Base-by-base conservation (phyloP, 2,113 vertebrate species). In the Numida meleagris region DNA sequence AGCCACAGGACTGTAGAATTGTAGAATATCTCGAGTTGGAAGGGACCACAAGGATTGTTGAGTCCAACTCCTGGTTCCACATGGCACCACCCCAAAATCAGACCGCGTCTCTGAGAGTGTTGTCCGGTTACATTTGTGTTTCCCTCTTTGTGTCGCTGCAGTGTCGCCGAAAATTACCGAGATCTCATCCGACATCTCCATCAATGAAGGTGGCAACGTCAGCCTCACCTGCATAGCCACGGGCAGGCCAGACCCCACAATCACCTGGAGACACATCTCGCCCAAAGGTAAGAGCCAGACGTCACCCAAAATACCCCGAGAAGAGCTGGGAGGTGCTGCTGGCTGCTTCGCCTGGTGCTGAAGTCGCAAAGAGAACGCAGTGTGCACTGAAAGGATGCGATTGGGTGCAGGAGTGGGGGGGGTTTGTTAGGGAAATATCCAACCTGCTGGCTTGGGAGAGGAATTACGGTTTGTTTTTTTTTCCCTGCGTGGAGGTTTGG, bases 131-230 rank as follows among this genome's bases (percentile, higher is more conserved):
- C n/a, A 63, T 61, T 90, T 74, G 90, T 62, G 90, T 57, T 51
- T 82, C 65, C 34, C 38, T 51, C 62, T 94, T 84, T 95, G 81
- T 96, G 13, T 97, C 90, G n/a, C 95, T 96, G 61, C 97, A 99
- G 99, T 99, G 86, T 99, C 99, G 81, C 99, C 99, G 27, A 98
- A 98, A 98, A 99, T 99, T 97, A 98, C 95, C 11, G 98, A 99
- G 96, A 99, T 99, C 96, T 99, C 99, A 81, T 97, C 98, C 48
- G 98, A 99, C 95, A 95, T 99, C 95, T 98, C 99, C 51, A 99
- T 99, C 95, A 99, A 99, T 0, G 99, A 99, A 97, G 99, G 99
- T 1, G 99, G 98, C 97, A 99, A 98, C 4, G 97, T 99, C 96
- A 99, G 98, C 94, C 98, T 99, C 62, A 98, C 98, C 98, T 99